Conservation (phyloP, 2,113 vertebrate genomes). For the Pseudopodoces humilis region DNA sequence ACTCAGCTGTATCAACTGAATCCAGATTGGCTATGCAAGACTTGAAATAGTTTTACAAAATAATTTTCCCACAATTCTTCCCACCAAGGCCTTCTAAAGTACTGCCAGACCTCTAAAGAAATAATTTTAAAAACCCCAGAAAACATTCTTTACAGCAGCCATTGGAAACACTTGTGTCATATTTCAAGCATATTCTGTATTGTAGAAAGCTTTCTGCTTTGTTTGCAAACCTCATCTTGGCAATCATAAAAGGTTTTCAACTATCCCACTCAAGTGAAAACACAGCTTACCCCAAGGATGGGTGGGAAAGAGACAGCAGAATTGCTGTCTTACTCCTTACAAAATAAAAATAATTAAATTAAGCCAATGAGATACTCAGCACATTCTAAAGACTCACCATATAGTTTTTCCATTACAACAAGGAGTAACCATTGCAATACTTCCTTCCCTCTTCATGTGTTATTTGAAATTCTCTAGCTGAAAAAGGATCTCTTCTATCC, state of each 20-base stretch:
- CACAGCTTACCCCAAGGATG: background rate
- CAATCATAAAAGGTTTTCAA: background rate
- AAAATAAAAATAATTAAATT: background rate
- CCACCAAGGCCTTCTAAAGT: background rate
- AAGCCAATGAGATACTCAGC: background rate
- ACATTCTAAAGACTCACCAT: background rate
- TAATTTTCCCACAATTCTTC: background rate
- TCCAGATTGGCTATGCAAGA: background rate
- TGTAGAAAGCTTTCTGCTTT: background rate
- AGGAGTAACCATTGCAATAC: background rate
- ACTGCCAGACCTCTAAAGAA: background rate
- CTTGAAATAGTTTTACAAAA: background rate
- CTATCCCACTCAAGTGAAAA: background rate
- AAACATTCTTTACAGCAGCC: background rate
- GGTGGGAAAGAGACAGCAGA: background rate
- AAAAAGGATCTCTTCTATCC: background rate
- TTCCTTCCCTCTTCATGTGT: background rate
- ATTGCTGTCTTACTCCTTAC: background rate
- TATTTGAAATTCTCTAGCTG: background rate
- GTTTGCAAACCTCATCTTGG: background rate
- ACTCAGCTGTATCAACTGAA: background rate
- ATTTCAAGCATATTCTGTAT: background rate
- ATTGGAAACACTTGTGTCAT: background rate
- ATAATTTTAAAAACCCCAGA: background rate
- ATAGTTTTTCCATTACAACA: background rate